phyloP scores from a whole-genome alignment of 1,140 invertebrate genomes.

The Bombus fervidus region DNA sequence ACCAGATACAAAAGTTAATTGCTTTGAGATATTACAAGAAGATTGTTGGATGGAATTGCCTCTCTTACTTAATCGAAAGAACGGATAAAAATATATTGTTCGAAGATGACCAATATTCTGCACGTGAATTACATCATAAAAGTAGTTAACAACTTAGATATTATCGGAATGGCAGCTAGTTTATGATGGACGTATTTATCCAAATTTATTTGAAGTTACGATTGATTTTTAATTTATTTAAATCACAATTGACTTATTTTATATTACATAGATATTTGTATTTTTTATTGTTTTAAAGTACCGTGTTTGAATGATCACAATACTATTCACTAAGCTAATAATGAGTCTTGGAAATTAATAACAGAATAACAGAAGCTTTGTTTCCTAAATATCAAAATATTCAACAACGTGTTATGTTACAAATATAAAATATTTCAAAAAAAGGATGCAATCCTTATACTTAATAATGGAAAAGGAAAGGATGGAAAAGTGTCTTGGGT shows the following conservation, averaged over 20 bases:
- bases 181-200: neutral
- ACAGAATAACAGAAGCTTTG: too few relatives aligned
- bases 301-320: too few relatives aligned
- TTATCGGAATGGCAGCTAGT: neutral
- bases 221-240: neutral
- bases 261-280: neutral
- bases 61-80: constrained; percentile 29
- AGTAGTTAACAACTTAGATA: neutral
- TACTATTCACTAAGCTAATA: too few relatives aligned
- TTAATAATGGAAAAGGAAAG: too few relatives aligned
- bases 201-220: neutral
- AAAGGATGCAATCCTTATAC: too few relatives aligned
- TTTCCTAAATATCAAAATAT: too few relatives aligned
- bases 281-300: too few relatives aligned
- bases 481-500: too few relatives aligned
- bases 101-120: neutral
- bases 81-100: constrained; percentile 30
- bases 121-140: neutral
- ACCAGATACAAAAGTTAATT: constrained; percentile 50
- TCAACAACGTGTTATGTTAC: too few relatives aligned
- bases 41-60: constrained; percentile 4
- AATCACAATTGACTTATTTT: neutral
- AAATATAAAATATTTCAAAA: too few relatives aligned
- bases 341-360: too few relatives aligned
- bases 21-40: constrained; percentile 3